Evolutionary conservation across 2,113 vertebrate species (phyloP).

Genomic region (Halcyon senegalensis): DNA sequence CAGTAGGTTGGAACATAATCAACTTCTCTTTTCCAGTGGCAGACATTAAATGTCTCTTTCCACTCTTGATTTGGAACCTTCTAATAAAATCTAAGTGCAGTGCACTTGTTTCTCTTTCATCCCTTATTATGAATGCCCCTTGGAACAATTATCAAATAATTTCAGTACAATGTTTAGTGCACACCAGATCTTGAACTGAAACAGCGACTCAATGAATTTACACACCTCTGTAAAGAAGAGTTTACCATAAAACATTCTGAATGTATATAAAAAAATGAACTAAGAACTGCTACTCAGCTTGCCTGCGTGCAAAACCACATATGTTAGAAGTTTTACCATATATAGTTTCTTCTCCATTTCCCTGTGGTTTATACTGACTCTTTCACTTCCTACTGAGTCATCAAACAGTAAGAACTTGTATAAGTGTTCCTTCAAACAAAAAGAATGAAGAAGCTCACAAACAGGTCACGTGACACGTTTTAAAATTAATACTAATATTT

Average conservation of each 20-base stretch:
- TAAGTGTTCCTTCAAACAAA: constrained; percentile 50
- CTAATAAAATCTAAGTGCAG: not conserved
- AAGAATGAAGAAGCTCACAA: constrained; percentile 61
- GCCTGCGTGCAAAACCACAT: not conserved
- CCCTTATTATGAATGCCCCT: not conserved
- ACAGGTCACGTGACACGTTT: not conserved
- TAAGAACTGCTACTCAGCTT: not conserved
- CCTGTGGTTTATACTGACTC: constrained; percentile 74
- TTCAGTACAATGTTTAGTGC: not conserved
- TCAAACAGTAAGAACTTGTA: constrained; percentile 54
- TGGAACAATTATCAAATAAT: not conserved
- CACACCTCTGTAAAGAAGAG: not conserved
- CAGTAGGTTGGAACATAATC: not conserved
- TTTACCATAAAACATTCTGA: not conserved
- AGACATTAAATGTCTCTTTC: not conserved
- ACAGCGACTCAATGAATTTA: not conserved
- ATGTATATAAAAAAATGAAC: not conserved
- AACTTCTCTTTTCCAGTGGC: not conserved
- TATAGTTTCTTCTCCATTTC: constrained; percentile 75
- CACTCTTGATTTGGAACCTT: not conserved
- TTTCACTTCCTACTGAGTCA: constrained; percentile 86
- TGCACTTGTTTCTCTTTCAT: not conserved
- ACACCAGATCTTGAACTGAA: fast-evolving
- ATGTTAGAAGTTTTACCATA: constrained; percentile 77
- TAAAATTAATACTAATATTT: not conserved